A percentile compares a stretch with the other conserved stretches of the same genome.
Evolutionary conservation across 1,140 invertebrate genomes (phyloP).

Genomic region (Ceratosolen solmsi): DNA sequence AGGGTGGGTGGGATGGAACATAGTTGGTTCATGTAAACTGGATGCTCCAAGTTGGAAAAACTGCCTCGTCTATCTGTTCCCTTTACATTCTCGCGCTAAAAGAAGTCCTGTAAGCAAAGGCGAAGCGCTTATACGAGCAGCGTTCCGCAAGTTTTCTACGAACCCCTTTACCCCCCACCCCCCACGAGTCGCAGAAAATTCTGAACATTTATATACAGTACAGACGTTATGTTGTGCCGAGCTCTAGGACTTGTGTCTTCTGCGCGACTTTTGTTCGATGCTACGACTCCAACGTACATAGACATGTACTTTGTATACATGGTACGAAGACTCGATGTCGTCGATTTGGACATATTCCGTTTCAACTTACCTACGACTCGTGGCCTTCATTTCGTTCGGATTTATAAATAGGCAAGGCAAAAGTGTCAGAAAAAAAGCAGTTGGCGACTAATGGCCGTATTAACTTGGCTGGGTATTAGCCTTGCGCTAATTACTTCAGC

Average conservation of each 20-base stretch:
- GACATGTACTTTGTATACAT: no score
- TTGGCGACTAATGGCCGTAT: slow-evolving; percentile 18
- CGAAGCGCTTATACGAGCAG: slow-evolving; percentile 16
- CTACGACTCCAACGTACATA: background rate
- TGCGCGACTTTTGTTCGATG: slow-evolving; percentile 19
- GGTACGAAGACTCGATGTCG: background rate
- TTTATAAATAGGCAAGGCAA: slow-evolving; percentile 9
- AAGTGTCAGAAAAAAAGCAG: background rate
- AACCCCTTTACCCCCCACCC: background rate
- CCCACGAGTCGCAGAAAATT: background rate
- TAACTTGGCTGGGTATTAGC: slow-evolving; percentile 9
- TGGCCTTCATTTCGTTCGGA: background rate
- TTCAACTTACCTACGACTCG: no score
- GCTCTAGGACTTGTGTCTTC: slow-evolving; percentile 3
- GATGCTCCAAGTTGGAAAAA: slow-evolving; percentile 36
- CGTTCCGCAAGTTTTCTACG: slow-evolving; percentile 18
- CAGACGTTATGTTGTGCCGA: background rate
- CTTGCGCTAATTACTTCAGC: slow-evolving; percentile 31
- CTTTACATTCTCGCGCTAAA: slow-evolving; percentile 33
- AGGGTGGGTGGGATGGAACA: background rate
- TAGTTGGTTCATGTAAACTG: background rate
- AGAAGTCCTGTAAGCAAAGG: slow-evolving; percentile 31
- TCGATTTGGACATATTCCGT: background rate
- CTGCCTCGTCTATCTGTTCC: background rate
- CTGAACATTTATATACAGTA: background rate